Evolutionary conservation across 1,140 invertebrate species (phyloP), one percentile per base, ranked within the genome.

Genomic region (Drosophila dunni): DNA sequence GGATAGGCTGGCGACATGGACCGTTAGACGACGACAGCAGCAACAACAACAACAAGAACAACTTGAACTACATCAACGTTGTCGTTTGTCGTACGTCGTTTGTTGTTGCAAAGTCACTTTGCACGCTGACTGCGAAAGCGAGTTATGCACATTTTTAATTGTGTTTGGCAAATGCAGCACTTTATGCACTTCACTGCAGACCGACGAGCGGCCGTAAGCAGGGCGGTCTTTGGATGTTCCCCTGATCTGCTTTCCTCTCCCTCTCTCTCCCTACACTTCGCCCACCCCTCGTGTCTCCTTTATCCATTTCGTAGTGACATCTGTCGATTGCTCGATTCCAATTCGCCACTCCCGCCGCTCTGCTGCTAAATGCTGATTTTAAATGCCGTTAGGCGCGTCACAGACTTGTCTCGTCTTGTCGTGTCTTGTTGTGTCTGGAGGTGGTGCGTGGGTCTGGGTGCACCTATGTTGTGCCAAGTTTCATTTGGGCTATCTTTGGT

Each of bases 71-170:
- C 84, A 84, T 84, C 72, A 44, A 24, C 66, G 57, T 45, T 61
- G 48, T 17, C 44, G 36, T 4, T 66, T 60, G 75, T 34, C 63
- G 61, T 34, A 24, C 11, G 63, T 15, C 36, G 56, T 50, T 29
- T 45, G 63, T 51, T 24, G 42, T 54, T 67, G 63, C 57, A 33
- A 45, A 58, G 57, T 66, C 57, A 58, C 78, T 68, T 60, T 54
- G 54, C 33, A 20, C 53, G 72, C 71, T 40, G 46, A 56, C 58
- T 75, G 71, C 62, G 46, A 57, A 54, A 73, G 54, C 83, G 65
- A 86, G 79, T 79, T 86, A 82, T 86, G 79, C 83, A 86, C 82
- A 88, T 88, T 86, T 88, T 88, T 88, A 86, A 86, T 86, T 86
- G 82, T 82, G 82, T 86, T 86, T 79, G 82, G 71, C 75, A 86